A percentile compares a stretch with the other conserved stretches of the same genome.
Conservation (phyloP, 2,888 invertebrate species). For the Thereva nobilitata region DNA sequence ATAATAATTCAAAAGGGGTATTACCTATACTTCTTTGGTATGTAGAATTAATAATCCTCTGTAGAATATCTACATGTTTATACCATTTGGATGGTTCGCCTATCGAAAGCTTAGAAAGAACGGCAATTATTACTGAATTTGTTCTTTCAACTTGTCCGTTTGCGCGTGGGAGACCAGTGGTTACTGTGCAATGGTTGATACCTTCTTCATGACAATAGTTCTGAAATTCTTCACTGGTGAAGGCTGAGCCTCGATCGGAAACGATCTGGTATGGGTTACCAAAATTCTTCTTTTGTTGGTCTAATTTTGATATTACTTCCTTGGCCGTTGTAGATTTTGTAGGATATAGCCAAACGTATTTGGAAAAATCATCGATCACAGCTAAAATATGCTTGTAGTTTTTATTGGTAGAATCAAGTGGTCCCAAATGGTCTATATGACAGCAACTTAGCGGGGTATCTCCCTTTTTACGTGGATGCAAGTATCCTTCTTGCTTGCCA, state of each 20-base stretch:
- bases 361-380: slow-evolving; percentile 49
- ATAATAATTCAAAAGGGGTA: slow-evolving; percentile 20
- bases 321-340: slow-evolving; percentile 44
- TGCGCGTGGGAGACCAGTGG: no score
- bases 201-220: no score
- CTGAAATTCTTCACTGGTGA: no score
- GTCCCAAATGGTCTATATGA: slow-evolving; percentile 51
- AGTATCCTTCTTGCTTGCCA: no score
- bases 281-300: slow-evolving; percentile 47
- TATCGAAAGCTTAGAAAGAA: slow-evolving; percentile 38
- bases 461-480: no score
- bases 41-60: slow-evolving; percentile 36
- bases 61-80: slow-evolving; percentile 3
- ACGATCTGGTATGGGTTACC: slow-evolving; percentile 50
- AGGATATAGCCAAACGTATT: slow-evolving; percentile 51
- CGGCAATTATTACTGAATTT: slow-evolving; percentile 22
- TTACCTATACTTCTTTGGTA: slow-evolving; percentile 8
- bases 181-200: no score
- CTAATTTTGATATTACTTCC: slow-evolving; percentile 48
- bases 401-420: slow-evolving; percentile 46
- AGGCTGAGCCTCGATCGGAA: no score
- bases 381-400: slow-evolving; percentile 49
- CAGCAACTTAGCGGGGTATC: slow-evolving; percentile 46
- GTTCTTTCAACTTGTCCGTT: slow-evolving; percentile 41
- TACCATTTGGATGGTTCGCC: slow-evolving; percentile 13